Base-by-base conservation (phyloP, 2,797 vertebrate genomes). In the Acrossocheilus wenchowensis region DNA sequence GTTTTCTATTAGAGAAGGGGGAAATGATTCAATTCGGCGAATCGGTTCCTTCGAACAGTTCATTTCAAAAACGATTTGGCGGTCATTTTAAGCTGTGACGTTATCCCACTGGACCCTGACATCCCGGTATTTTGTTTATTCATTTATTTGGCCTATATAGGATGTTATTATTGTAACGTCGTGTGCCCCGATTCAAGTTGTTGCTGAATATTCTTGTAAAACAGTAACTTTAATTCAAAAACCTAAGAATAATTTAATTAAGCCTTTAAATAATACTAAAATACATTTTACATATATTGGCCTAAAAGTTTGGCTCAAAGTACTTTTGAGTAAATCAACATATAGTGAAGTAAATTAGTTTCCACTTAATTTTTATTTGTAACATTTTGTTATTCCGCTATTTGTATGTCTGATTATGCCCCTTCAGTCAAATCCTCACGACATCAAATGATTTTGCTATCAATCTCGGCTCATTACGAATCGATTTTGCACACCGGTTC, bases 31-130 rank as follows among this genome's bases (percentile, higher is more conserved):
- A 19, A 1, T 73, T 43, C 45, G 1, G 9, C 14, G 50, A 60
- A 6, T 83, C 69, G 81, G 81, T 60, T 83, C 68, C 43, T 83
- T 45, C 19, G 81, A 54, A 57, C 81, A 8, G 50, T 14, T 83
- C 48, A 6, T 19, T 52, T 6, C 10, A 6, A 43, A 69, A 52
- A 41, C 21, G 11, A 39, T 39, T 39, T 43, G 43, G 34, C 9
- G 62, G 21, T n/a, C 68, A 12, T 69, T 79, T 79, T 64, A 21
- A 43, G 11, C 34, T 4, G 62, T 36, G 34, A 36, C 15, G 30
- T 68, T 30, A 30, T 26, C 4, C 5, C 57, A 0, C 5, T 6
- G 26, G 26, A 15, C 26, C 26, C 6, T 50, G 14, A 62, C n/a
- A 62, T 14, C 26, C 1, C 12, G 5, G 15, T 6, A 30, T 30